Evolutionary conservation across 1,140 invertebrate genomes (phyloP).

Genomic region (Euschistus heros): DNA sequence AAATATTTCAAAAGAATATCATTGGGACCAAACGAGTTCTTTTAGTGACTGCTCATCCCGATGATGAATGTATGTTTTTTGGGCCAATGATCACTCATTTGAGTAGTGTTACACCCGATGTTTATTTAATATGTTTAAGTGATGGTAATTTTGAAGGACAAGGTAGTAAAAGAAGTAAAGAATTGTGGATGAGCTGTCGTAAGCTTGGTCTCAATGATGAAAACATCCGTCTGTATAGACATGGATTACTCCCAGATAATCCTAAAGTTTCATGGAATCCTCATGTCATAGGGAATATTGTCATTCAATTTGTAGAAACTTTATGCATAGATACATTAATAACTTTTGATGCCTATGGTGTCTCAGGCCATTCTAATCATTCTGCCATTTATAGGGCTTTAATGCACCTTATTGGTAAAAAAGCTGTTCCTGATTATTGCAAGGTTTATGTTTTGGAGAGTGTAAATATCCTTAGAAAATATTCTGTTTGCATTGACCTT

Average conservation of each 20-base stretch:
- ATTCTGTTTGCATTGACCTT: slow-evolving; percentile 70
- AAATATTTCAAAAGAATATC: not conserved
- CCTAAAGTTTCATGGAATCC: slow-evolving; percentile 62
- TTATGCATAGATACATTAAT: slow-evolving; percentile 72
- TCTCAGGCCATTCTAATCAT: slow-evolving; percentile 85
- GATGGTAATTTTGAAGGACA: slow-evolving; percentile 64
- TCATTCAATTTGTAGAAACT: slow-evolving; percentile 58
- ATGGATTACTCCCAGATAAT: slow-evolving; percentile 62
- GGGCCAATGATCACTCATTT: slow-evolving; percentile 74
- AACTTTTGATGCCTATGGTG: slow-evolving; percentile 84
- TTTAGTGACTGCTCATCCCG: slow-evolving; percentile 85
- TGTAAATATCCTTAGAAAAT: slow-evolving; percentile 78
- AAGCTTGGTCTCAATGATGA: slow-evolving; percentile 62
- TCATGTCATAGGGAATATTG: slow-evolving; percentile 54
- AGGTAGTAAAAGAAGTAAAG: slow-evolving; percentile 54
- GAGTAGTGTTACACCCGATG: slow-evolving; percentile 46
- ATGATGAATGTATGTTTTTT: slow-evolving; percentile 98
- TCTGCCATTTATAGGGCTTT: slow-evolving; percentile 68
- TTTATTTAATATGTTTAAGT: slow-evolving; percentile 79
- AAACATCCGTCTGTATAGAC: slow-evolving; percentile 58
- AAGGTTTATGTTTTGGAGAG: slow-evolving; percentile 69
- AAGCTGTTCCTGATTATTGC: slow-evolving; percentile 62
- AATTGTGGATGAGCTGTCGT: slow-evolving; percentile 66
- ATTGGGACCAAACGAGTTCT: slow-evolving; percentile 44
- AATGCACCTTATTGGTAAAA: slow-evolving; percentile 60